Base-by-base conservation (phyloP, 2,113 vertebrate genomes). In the Ia io region DNA sequence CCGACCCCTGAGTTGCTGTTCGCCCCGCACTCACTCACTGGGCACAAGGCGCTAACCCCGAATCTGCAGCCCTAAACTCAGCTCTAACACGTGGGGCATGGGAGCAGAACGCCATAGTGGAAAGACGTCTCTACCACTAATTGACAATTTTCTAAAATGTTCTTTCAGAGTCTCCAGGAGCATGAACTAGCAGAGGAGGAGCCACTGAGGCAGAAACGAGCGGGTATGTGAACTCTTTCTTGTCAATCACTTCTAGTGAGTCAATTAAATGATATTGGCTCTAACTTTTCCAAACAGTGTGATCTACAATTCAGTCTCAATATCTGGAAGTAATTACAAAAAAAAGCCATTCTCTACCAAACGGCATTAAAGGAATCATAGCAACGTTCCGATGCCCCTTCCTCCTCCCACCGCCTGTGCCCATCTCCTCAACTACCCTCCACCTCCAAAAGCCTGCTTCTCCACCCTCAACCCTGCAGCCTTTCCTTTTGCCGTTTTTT, bases 181-280 rank as follows among this genome's bases (percentile, higher is more conserved):
- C 92, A 25, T 8, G 23, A 1, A 0, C 40, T 73, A 17, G 76
- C 9, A 14, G 82, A 44, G 10, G 9, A 90, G 59, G 96, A 97
- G 40, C 28, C 71, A 20, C 89, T 92, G 32, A 98, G 97, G 84
- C 97, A 97, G 56, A 98, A 96, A 42, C 51, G 79, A 91, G 97
- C 97, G 0, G 96, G 98, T 98, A 98, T 0, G 97, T 97, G 51
- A 47, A 61, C 5, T 59, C 76, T 61, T 61, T 20, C 42, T 42
- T 42, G 28, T 30, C 25, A 23, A 6, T 20, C 28, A 59, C 12
- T 92, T 85, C 70, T 28, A 16, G 6, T 63, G 56, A 92, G 7
- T 78, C 0, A 0, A 61, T 42, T 42, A 83, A 65, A 71, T 59
- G 65, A 10, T 16, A 30, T 4, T 40, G 49, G 20, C 13, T 85